Base-by-base conservation (phyloP, 2,888 invertebrate genomes). In the Acanthosepion pharaonis region DNA sequence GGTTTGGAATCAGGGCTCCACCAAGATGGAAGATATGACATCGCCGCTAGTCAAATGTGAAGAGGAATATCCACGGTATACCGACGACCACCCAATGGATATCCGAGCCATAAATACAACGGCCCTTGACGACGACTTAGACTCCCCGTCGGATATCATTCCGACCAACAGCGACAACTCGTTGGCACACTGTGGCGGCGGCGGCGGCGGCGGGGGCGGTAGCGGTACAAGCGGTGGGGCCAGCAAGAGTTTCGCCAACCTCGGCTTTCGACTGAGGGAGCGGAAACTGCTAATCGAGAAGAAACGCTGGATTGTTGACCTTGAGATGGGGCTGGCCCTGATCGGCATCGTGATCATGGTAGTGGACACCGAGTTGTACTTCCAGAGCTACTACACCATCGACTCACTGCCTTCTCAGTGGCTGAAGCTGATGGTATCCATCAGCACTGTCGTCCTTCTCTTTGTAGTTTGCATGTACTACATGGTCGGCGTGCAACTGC, bases 291-390 rank as follows among this genome's bases (percentile, higher is more conserved):
- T 96, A 28, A 96, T 96, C 42, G 95, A 96, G 48, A 95, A 96
- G 92, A 95, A 96, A 91, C 96, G 96, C 64, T 95, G 96, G 78
- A 96, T 96, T 91, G 96, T 96, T 20, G 96, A 96, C 94, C 95
- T 96, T 94, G 96, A 96, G 6, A 96, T 96, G 94, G 95, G 95
- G 48, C 94, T 96, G n/a, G 95, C 96, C 53, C 95, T 96, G 93
- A 64, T 96, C 55, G 96, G 96, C 42, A 96, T 96, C 49, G 64
- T 96, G 28, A 94, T 96, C 51, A 96, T 96, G 92, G 95, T 96
- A 5, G 95, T 96, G 42, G 96, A 96, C 95, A 96, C 96, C 1
- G 96, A 96, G 92, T 95, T 96, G 55, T 96, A 96, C 64, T 96
- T 96, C 94, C 95, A 95, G n/a, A 95, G 95, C 23, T 94, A 95